Evolutionary conservation across 2,797 vertebrate species (phyloP).

Genomic region (Danio kyathit): DNA sequence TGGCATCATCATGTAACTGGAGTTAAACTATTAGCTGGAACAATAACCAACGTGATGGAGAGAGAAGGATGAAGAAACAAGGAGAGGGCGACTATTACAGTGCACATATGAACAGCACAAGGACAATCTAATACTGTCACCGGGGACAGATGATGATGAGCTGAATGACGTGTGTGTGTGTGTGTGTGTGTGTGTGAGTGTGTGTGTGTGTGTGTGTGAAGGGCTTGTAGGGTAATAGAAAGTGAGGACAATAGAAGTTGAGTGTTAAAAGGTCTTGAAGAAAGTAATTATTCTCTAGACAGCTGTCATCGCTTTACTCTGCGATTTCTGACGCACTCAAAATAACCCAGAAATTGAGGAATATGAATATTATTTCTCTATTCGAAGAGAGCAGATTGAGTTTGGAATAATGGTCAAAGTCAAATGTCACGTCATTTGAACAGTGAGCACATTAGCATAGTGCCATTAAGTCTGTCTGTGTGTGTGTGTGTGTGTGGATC

Average conservation of each 20-base stretch:
- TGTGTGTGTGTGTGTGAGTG: conserved; percentile 4
- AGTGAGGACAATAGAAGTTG: background rate
- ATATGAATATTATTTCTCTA: conserved; percentile 60
- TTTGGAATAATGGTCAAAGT: conserved; percentile 2
- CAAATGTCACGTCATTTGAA: background rate
- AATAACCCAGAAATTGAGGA: conserved; percentile 43
- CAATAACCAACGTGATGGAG: conserved; percentile 5
- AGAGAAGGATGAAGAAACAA: background rate
- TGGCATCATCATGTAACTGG: background rate
- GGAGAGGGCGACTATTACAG: background rate
- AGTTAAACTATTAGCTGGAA: conserved; percentile 23
- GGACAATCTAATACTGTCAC: conserved; percentile 36
- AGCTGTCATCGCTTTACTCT: conserved; percentile 60
- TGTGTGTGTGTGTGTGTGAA: background rate
- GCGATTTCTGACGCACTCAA: conserved; percentile 55
- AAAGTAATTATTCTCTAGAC: conserved; percentile 70
- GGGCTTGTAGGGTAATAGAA: conserved; percentile 14
- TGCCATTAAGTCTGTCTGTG: background rate
- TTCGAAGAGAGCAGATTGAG: background rate
- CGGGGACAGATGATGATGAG: conserved; percentile 24
- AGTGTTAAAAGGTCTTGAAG: conserved; percentile 39
- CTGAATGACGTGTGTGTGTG: conserved; percentile 8
- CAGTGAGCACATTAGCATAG: background rate
- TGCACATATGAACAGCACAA: conserved; percentile 31
- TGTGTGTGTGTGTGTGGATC: too few relatives aligned